phyloP scores from a whole-genome alignment of 2,797 vertebrate genomes.

The Champsocephalus gunnari region DNA sequence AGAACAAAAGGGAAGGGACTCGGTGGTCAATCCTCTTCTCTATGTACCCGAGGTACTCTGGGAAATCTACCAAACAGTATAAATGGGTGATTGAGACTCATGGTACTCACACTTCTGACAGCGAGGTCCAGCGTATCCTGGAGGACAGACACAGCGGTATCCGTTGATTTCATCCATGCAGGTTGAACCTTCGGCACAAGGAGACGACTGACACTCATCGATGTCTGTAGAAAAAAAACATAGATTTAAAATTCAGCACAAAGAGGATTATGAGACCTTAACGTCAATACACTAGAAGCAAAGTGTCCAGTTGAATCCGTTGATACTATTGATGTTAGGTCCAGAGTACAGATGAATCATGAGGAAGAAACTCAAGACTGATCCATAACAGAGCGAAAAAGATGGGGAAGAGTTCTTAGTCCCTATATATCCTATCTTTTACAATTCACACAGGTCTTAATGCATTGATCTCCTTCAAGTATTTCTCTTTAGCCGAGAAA shows the following conservation, averaged over 20 bases:
- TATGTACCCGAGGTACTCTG: not conserved
- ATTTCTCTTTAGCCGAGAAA: not conserved
- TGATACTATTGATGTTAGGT: not conserved
- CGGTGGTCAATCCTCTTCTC: not conserved
- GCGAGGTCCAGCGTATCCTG: constrained; percentile 87
- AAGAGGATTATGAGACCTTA: not conserved
- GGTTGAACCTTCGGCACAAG: constrained; percentile 92
- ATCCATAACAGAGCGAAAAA: too few relatives aligned
- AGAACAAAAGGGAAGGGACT: not conserved
- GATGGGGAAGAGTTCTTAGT: too few relatives aligned
- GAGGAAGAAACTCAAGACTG: too few relatives aligned
- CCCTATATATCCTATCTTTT: not conserved
- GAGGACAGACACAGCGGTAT: constrained; percentile 91
- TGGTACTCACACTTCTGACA: constrained; percentile 91
- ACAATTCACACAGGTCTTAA: constrained; percentile 2
- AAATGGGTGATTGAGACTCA: not conserved
- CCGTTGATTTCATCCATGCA: constrained; percentile 94
- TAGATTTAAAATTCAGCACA: not conserved
- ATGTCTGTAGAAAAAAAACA: constrained; percentile 83
- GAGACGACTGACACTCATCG: constrained; percentile 96
- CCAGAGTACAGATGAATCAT: not conserved
- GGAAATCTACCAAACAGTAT: not conserved
- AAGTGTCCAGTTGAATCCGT: not conserved
- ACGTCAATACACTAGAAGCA: not conserved
- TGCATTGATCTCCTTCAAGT: not conserved